phyloP scores from a whole-genome alignment of 2,797 vertebrate genomes.

The Eurystomus glaucurus region DNA sequence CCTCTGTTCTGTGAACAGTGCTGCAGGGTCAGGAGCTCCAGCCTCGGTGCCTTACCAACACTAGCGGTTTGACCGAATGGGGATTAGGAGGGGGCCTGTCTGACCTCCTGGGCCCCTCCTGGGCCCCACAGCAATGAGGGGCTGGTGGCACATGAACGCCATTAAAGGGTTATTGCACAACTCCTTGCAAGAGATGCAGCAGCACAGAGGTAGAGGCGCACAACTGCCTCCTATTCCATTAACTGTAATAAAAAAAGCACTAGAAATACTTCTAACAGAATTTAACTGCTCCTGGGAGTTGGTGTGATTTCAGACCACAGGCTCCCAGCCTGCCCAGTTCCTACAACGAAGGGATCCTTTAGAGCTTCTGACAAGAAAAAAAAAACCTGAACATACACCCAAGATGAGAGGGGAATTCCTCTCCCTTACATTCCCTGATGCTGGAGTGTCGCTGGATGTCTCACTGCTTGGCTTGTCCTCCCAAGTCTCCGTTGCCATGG shows the following conservation, averaged over 20 bases:
- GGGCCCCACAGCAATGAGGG: background rate
- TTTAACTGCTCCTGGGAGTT: background rate
- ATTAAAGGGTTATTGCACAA: background rate
- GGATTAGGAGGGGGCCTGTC: background rate
- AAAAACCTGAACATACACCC: background rate
- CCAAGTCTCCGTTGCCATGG: conserved; percentile 89
- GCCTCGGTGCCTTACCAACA: background rate
- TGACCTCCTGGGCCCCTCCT: background rate
- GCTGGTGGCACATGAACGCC: background rate
- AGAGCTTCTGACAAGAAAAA: background rate
- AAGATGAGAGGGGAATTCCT: background rate
- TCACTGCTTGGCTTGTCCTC: conserved; percentile 81
- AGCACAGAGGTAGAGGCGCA: background rate
- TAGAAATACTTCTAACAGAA: background rate
- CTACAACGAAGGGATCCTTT: background rate
- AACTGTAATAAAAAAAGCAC: background rate
- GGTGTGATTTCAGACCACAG: background rate
- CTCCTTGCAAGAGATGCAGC: background rate
- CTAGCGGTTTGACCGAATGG: background rate
- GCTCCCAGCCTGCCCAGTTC: background rate
- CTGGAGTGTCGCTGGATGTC: conserved; percentile 68
- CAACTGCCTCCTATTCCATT: background rate
- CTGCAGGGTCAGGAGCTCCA: background rate
- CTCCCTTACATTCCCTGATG: conserved; percentile 86
- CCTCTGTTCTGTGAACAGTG: background rate